Conservation (phyloP, 2,888 invertebrate genomes). For the Tipula confusa region DNA sequence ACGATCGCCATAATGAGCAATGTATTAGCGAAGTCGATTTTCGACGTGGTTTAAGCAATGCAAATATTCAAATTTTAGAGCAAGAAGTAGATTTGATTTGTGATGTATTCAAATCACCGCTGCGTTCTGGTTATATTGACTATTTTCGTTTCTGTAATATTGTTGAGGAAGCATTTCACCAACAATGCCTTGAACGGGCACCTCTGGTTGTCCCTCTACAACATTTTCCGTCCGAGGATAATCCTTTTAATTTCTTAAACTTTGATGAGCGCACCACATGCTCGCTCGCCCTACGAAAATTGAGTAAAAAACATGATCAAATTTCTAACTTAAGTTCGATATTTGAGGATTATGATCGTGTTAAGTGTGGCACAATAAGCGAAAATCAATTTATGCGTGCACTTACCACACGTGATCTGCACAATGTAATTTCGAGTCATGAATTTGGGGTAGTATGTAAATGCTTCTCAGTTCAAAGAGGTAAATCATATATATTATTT, state of each 20-base stretch:
- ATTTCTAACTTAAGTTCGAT: conserved; percentile 65
- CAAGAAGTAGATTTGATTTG: conserved; percentile 66
- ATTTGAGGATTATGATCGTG: conserved; percentile 66
- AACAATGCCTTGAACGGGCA: conserved; percentile 60
- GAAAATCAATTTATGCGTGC: conserved; percentile 62
- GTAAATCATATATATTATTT: too few relatives aligned
- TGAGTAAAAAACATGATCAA: conserved; percentile 61
- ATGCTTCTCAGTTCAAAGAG: conserved; percentile 66
- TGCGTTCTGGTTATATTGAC: conserved; percentile 57
- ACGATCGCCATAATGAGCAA: conserved; percentile 61
- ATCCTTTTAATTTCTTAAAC: conserved; percentile 62
- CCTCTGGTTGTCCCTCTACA: conserved; percentile 65
- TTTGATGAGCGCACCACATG: conserved; percentile 65
- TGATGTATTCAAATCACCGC: conserved; percentile 64
- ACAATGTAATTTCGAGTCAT: conserved; percentile 58
- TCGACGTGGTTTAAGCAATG: conserved; percentile 62
- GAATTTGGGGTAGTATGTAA: conserved; percentile 69
- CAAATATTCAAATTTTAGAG: conserved; percentile 61
- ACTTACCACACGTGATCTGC: conserved; percentile 60
- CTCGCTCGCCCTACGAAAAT: conserved; percentile 63
- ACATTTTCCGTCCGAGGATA: conserved; percentile 63
- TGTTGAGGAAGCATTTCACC: conserved; percentile 67
- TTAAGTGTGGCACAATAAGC: conserved; percentile 63
- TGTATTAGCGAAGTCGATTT: conserved; percentile 64
- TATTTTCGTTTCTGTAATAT: conserved; percentile 64